phyloP scores from a whole-genome alignment of 2,113 vertebrate species.

The Anthoscopus minutus region DNA sequence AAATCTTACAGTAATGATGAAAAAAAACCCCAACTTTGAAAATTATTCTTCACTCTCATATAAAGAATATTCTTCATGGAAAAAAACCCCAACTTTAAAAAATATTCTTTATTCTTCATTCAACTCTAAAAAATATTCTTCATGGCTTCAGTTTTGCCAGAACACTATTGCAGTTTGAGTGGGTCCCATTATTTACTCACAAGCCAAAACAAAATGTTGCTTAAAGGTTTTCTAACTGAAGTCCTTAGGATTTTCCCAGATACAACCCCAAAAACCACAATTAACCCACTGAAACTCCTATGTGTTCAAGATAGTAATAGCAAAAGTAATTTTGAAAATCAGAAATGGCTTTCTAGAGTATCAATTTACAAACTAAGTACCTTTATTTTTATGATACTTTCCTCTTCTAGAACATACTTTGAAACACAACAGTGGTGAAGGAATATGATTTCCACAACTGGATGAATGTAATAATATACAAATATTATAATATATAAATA shows the following conservation, averaged over 20 bases:
- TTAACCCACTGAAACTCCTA: background rate
- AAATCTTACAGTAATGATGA: background rate
- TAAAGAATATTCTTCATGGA: too few species aligned
- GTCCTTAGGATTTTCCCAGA: background rate
- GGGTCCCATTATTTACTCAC: background rate
- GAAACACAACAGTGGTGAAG: background rate
- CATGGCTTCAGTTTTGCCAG: background rate
- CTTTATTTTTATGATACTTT: background rate
- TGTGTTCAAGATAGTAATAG: background rate
- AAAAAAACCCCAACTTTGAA: background rate
- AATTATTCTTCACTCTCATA: background rate
- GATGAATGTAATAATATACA: background rate
- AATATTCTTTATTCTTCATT: background rate
- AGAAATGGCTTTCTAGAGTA: background rate
- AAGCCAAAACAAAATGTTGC: background rate
- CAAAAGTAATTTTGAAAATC: background rate
- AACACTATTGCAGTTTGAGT: background rate
- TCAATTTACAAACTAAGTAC: background rate
- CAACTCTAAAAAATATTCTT: too few species aligned
- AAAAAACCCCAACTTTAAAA: background rate
- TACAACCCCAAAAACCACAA: background rate
- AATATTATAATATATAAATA: background rate
- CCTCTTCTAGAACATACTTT: background rate
- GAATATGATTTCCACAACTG: background rate
- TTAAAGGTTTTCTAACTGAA: background rate